Percentiles rank a stretch among this genome's conserved stretches.
Evolutionary conservation across 1,140 invertebrate species (phyloP).

Genomic region (Drosophila sucinea): DNA sequence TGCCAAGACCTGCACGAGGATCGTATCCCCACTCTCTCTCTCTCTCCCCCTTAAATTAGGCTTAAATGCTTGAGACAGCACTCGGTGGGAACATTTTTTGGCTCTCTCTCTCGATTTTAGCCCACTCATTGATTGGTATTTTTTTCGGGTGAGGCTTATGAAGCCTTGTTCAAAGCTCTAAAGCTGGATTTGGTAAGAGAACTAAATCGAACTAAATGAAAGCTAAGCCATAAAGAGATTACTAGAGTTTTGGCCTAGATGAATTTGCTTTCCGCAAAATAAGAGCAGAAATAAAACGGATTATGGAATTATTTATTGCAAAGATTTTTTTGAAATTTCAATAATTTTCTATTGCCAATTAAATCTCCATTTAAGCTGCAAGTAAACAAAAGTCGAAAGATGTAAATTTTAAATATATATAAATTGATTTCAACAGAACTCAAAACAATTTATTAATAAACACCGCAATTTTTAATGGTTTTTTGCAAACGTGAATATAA

Average conservation of each 20-base stretch:
- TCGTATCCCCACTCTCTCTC: constrained; percentile 6
- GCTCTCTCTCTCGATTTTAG: constrained; percentile 20
- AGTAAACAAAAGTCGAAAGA: no score
- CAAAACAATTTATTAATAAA: no score
- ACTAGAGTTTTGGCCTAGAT: constrained; percentile 36
- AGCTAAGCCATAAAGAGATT: constrained; percentile 47
- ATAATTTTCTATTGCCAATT: background rate
- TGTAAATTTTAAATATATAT: no score
- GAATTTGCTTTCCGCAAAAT: constrained; percentile 6
- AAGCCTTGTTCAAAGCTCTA: constrained; percentile 11
- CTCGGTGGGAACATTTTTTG: constrained; percentile 25
- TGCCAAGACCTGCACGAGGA: constrained; percentile 52
- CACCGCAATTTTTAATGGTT: background rate
- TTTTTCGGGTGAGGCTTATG: background rate
- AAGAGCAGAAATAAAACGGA: background rate
- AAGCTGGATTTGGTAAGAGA: constrained; percentile 34
- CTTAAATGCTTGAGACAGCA: constrained; percentile 61
- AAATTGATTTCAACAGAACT: no score
- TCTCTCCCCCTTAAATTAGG: constrained; percentile 60
- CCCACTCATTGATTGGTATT: constrained; percentile 16
- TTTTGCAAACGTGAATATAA: background rate
- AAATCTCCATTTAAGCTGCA: no score
- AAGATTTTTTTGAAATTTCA: background rate
- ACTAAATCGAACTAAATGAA: constrained; percentile 45
- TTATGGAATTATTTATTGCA: constrained; percentile 4